Conservation (phyloP, 2,113 vertebrate species). For the Sinocyclocheilus rhinocerous region DNA sequence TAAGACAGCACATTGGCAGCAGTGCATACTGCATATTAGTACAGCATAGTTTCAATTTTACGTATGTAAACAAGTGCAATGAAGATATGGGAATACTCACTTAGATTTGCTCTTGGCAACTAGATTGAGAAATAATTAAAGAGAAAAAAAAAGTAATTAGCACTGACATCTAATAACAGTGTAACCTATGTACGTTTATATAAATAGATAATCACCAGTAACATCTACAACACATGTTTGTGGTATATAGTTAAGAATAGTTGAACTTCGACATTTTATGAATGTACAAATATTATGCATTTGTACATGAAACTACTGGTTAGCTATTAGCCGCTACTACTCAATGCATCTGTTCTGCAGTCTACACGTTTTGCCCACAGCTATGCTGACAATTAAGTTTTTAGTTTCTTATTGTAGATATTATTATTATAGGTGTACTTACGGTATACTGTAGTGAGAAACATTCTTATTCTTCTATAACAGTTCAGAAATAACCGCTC, state of each 20-base stretch:
- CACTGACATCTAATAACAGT: too few relatives aligned
- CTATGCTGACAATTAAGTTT: background rate
- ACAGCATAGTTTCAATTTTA: background rate
- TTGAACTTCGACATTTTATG: background rate
- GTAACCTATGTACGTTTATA: too few relatives aligned
- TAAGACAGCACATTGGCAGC: background rate
- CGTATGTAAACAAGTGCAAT: background rate
- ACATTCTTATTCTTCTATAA: conserved; percentile 62
- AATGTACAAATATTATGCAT: background rate
- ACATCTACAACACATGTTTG: background rate
- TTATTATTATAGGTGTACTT: conserved; percentile 61
- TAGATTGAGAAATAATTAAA: too few relatives aligned
- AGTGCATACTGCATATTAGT: background rate
- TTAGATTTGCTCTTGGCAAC: conserved; percentile 79
- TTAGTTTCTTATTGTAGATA: too few relatives aligned
- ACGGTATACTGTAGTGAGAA: conserved; percentile 75
- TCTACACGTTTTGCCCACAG: background rate
- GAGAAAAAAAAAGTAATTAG: too few relatives aligned
- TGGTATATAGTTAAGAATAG: background rate
- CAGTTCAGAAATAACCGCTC: background rate
- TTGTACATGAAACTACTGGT: background rate
- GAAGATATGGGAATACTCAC: conserved; percentile 67
- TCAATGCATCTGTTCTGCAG: background rate
- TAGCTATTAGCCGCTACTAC: background rate
- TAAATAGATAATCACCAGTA: background rate